Evolutionary conservation across 2,113 vertebrate species (phyloP).

Genomic region (Leptobrachium ailaonicum): DNA sequence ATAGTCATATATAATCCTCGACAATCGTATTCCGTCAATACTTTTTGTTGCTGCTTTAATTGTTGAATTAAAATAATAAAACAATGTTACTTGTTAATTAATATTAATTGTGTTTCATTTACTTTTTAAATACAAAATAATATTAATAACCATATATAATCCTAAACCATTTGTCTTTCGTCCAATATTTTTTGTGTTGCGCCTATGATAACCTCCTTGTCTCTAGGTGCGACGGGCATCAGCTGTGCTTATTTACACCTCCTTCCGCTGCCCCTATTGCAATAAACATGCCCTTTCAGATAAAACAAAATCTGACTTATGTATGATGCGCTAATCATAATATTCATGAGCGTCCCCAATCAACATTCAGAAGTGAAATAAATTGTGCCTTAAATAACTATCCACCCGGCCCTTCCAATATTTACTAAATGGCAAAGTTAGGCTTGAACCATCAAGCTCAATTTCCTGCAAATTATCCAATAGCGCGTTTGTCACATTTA

Average conservation of each 20-base stretch:
- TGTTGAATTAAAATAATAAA: too few relatives aligned
- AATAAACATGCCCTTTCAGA: slow-evolving; percentile 45
- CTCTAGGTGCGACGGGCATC: too few relatives aligned
- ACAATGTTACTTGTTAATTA: too few relatives aligned
- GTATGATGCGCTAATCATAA: slow-evolving; percentile 44
- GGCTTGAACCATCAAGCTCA: slow-evolving; percentile 30
- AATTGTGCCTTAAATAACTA: slow-evolving; percentile 44
- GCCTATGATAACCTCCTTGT: too few relatives aligned
- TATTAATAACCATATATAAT: too few relatives aligned
- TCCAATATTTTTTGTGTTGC: too few relatives aligned
- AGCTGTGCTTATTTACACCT: slow-evolving; percentile 8
- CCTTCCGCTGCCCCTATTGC: slow-evolving; percentile 24
- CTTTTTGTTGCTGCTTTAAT: too few relatives aligned
- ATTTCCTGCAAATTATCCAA: slow-evolving; percentile 44
- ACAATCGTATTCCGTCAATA: too few relatives aligned
- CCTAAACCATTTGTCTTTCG: too few relatives aligned
- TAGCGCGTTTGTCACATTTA: slow-evolving; percentile 48
- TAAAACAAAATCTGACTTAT: slow-evolving; percentile 35
- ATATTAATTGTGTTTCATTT: too few relatives aligned
- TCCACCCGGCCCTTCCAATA: slow-evolving; percentile 24
- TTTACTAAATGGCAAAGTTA: slow-evolving; percentile 41
- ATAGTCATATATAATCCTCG: too few relatives aligned
- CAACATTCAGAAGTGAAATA: slow-evolving; percentile 41
- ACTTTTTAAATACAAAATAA: too few relatives aligned
- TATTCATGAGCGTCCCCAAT: slow-evolving; percentile 48